These are phyloP conservation scores for Chorisops tibialis DNA, from an alignment of 2,888 invertebrate genomes.

Conservation along the genomic window DNA sequence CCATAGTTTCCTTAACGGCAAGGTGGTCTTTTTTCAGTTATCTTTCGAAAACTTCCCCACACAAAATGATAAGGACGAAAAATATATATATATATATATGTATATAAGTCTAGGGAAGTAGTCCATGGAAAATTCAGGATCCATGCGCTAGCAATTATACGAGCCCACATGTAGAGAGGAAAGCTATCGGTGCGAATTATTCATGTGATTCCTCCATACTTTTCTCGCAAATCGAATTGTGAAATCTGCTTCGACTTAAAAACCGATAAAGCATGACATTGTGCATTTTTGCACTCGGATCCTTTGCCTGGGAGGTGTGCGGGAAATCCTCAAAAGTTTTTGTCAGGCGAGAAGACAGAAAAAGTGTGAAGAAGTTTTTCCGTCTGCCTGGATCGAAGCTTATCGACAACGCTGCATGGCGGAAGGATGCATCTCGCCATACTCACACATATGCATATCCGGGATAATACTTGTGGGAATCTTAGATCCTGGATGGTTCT, in stretches of 20 bases:
- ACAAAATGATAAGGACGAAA: no score
- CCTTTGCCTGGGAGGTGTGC: constrained; percentile 2
- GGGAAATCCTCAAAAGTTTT: constrained; percentile 1
- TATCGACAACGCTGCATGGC: constrained; percentile 5
- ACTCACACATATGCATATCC: not conserved
- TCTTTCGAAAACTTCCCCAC: no score
- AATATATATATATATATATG: no score
- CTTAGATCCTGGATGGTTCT: no score
- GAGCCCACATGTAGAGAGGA: no score
- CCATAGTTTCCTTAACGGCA: not conserved
- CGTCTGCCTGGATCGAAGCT: not conserved
- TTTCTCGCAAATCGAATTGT: not conserved
- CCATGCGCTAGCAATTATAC: no score
- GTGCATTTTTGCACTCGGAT: not conserved
- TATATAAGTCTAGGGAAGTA: no score
- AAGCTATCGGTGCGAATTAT: no score
- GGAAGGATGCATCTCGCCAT: constrained; percentile 18
- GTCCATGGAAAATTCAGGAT: no score
- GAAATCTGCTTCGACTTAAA: constrained; percentile 14
- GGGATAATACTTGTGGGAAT: not conserved
- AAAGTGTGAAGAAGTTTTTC: constrained; percentile 5
- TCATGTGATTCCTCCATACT: not conserved
- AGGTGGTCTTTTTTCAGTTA: no score
- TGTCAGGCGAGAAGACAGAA: not conserved
- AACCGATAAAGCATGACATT: constrained; percentile 18